phyloP scores from a whole-genome alignment of 2,113 vertebrate genomes.

The Empidonax traillii region DNA sequence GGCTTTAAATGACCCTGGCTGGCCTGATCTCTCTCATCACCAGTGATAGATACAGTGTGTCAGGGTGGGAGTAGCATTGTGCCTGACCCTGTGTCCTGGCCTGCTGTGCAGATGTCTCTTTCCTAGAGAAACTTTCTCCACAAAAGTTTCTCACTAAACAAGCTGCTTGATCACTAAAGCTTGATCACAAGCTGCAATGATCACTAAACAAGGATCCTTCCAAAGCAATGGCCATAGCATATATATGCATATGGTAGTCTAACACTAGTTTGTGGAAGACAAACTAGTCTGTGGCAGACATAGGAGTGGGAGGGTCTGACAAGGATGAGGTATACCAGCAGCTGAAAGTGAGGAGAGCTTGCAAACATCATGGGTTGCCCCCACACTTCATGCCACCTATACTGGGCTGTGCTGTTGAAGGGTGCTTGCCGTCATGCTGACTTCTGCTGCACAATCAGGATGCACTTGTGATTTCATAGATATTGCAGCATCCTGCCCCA shows the following conservation, averaged over 20 bases:
- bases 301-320: accelerated
- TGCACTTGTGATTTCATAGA: not conserved
- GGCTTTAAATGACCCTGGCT: accelerated
- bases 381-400: not conserved
- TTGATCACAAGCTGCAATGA: too few species aligned
- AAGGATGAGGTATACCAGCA: not conserved
- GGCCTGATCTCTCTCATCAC: not conserved
- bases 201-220: not conserved
- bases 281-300: not conserved
- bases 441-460: not conserved
- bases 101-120: not conserved
- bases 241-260: not conserved
- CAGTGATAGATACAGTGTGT: not conserved
- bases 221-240: not conserved
- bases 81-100: not conserved
- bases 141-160: not conserved
- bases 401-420: not conserved
- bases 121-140: not conserved
- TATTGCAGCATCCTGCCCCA: not conserved
- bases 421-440: accelerated
- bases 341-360: not conserved
- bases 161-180: not conserved
- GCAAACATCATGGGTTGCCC: not conserved
- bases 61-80: not conserved
- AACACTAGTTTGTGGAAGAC: not conserved